phyloP scores from a whole-genome alignment of 2,113 vertebrate species.

The Lampris megalopsis region DNA sequence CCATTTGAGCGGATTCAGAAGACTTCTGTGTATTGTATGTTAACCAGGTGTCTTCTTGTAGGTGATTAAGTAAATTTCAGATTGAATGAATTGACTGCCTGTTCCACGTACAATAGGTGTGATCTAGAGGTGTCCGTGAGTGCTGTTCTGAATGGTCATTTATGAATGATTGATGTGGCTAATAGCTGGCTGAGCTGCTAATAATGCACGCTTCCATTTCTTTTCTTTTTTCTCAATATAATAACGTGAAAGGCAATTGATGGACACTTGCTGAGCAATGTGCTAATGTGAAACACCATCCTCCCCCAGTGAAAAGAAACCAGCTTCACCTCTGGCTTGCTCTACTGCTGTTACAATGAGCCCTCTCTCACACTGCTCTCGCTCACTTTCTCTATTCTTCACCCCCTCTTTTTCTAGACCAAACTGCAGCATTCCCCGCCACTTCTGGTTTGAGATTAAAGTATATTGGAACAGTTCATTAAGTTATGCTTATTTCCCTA shows the following conservation, averaged over 20 bases:
- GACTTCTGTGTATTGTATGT: too few relatives aligned
- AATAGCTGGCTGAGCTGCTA: slow-evolving; percentile 9
- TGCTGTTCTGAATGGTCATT: slow-evolving; percentile 18
- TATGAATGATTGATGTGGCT: slow-evolving; percentile 6
- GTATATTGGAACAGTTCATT: too few relatives aligned
- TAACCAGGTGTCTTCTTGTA: background rate
- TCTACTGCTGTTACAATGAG: slow-evolving; percentile 4
- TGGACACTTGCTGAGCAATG: slow-evolving; percentile 8
- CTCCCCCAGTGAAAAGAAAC: background rate
- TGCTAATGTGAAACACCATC: slow-evolving; percentile 14
- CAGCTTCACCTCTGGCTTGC: slow-evolving; percentile 6
- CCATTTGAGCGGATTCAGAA: slow-evolving; percentile 25
- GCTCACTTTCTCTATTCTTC: too few relatives aligned
- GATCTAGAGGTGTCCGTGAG: slow-evolving; percentile 14
- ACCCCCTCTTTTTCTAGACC: too few relatives aligned
- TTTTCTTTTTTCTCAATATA: slow-evolving; percentile 1
- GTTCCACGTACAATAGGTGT: slow-evolving; percentile 43
- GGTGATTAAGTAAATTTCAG: slow-evolving; percentile 38
- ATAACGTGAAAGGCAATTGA: slow-evolving; percentile 2
- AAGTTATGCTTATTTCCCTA: too few relatives aligned
- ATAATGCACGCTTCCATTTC: background rate
- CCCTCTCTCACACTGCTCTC: slow-evolving; percentile 3
- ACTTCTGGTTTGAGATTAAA: too few relatives aligned
- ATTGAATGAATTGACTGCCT: slow-evolving; percentile 22
- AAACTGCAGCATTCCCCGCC: too few relatives aligned